A percentile compares a stretch with the other conserved stretches of the same genome.
Conservation (phyloP, 2,797 vertebrate genomes). For the Spea hammondii region DNA sequence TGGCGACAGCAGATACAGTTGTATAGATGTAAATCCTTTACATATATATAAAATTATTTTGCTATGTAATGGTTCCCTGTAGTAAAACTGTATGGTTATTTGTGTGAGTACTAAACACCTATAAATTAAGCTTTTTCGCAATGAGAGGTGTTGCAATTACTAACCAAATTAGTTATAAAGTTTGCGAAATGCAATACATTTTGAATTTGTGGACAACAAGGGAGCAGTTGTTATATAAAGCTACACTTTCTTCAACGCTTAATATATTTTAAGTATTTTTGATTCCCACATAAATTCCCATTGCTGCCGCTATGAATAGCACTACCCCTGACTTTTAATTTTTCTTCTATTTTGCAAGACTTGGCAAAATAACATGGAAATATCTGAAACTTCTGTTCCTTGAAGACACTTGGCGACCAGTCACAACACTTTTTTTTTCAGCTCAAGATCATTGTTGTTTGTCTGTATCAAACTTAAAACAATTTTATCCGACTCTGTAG, state of each 20-base stretch:
- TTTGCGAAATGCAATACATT: not conserved
- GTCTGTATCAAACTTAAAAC: too few species aligned
- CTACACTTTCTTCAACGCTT: not conserved
- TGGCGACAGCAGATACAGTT: not conserved
- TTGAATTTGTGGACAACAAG: slow-evolving; percentile 1
- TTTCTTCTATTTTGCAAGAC: not conserved
- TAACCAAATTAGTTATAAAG: slow-evolving; percentile 1
- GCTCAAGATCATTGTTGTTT: too few species aligned
- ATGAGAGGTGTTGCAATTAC: not conserved
- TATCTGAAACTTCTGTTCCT: too few species aligned
- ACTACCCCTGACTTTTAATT: not conserved
- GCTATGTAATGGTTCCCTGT: not conserved
- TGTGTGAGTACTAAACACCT: not conserved
- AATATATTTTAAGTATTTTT: slow-evolving; percentile 7
- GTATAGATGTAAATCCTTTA: not conserved
- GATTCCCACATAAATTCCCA: not conserved
- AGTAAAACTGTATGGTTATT: not conserved
- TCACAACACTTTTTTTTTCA: too few species aligned
- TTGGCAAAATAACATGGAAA: not conserved
- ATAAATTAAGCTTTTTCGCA: not conserved
- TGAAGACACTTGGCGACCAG: too few species aligned
- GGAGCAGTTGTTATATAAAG: not conserved
- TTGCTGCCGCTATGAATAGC: not conserved
- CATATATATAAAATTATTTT: slow-evolving; percentile 1
- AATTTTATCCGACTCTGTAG: too few species aligned